phyloP scores from a whole-genome alignment of 2,797 vertebrate species.

The Typhlichthys eigenmanni region DNA sequence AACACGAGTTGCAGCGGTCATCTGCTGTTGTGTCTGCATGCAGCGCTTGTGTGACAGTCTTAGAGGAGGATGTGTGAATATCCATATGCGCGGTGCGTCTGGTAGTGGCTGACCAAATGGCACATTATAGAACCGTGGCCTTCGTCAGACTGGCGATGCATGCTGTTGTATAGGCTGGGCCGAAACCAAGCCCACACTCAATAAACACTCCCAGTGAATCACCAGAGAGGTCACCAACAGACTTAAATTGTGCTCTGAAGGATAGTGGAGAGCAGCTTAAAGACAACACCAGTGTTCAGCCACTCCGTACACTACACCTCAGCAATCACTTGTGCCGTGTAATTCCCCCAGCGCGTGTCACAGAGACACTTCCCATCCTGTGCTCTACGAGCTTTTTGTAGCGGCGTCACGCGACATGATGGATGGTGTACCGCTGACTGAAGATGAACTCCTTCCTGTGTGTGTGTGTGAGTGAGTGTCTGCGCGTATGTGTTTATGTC shows the following conservation, averaged over 20 bases:
- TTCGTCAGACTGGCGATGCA: constrained; percentile 34
- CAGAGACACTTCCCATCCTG: constrained; percentile 34
- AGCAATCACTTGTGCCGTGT: constrained; percentile 56
- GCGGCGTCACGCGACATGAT: constrained; percentile 61
- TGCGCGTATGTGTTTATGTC: constrained; percentile 52
- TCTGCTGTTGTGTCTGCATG: constrained; percentile 37
- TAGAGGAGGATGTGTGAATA: constrained; percentile 37
- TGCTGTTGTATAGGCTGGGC: constrained; percentile 40
- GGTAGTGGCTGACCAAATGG: constrained; percentile 53
- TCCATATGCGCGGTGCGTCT: constrained; percentile 57
- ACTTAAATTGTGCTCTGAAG: constrained; percentile 59
- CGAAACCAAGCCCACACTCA: constrained; percentile 27
- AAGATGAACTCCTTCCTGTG: constrained; percentile 68
- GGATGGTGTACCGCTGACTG: constrained; percentile 62
- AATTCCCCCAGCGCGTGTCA: constrained; percentile 59
- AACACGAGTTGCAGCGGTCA: constrained; percentile 26
- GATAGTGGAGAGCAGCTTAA: constrained; percentile 56
- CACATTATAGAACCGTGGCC: constrained; percentile 52
- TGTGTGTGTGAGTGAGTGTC: constrained; percentile 32
- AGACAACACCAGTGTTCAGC: constrained; percentile 46
- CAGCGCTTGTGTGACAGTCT: constrained; percentile 41
- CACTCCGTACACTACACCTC: constrained; percentile 35
- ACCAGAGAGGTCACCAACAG: constrained; percentile 68
- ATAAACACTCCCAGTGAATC: constrained; percentile 48
- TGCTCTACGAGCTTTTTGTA: constrained; percentile 42